phyloP scores from a whole-genome alignment of 2,888 invertebrate species.

The Cantharis nigra region DNA sequence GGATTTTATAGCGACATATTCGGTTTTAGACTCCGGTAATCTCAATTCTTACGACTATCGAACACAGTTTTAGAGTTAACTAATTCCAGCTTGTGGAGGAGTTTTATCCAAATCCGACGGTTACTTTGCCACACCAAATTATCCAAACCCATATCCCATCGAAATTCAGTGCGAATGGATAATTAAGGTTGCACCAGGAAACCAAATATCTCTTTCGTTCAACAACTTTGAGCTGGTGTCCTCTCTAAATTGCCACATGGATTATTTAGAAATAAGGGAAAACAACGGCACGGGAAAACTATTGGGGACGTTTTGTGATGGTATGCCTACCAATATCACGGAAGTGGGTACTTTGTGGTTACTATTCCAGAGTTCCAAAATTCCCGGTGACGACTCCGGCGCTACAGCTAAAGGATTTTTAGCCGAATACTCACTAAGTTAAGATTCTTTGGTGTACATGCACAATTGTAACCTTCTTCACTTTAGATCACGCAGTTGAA shows the following conservation, averaged over 20 bases:
- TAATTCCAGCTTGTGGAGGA: conserved; percentile 72
- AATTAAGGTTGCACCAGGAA: conserved; percentile 62
- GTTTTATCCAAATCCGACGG: conserved; percentile 63
- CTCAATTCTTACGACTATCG: not conserved
- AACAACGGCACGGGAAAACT: conserved; percentile 65
- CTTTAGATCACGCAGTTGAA: conserved; percentile 68
- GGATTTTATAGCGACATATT: conserved; percentile 62
- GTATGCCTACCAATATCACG: conserved; percentile 65
- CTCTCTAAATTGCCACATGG: conserved; percentile 77
- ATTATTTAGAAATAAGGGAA: conserved; percentile 85
- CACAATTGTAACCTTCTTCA: rapidly evolving
- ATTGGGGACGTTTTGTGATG: conserved; percentile 78
- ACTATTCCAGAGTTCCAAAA: conserved; percentile 71
- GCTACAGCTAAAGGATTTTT: conserved; percentile 73
- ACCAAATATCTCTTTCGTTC: conserved; percentile 64
- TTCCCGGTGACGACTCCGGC: conserved; percentile 46
- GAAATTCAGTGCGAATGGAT: conserved; percentile 77
- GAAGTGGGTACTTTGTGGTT: conserved; percentile 68
- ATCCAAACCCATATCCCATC: conserved; percentile 72
- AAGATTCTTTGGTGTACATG: rapidly evolving
- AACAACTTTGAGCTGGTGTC: conserved; percentile 69
- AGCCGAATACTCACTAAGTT: conserved; percentile 71
- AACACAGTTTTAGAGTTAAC: too few relatives aligned
- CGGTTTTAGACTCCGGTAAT: conserved; percentile 61
- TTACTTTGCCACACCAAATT: conserved; percentile 70